Percentiles rank a stretch among this genome's conserved stretches.
Conservation (phyloP, 2,113 vertebrate species). For the Heterocephalus glaber region DNA sequence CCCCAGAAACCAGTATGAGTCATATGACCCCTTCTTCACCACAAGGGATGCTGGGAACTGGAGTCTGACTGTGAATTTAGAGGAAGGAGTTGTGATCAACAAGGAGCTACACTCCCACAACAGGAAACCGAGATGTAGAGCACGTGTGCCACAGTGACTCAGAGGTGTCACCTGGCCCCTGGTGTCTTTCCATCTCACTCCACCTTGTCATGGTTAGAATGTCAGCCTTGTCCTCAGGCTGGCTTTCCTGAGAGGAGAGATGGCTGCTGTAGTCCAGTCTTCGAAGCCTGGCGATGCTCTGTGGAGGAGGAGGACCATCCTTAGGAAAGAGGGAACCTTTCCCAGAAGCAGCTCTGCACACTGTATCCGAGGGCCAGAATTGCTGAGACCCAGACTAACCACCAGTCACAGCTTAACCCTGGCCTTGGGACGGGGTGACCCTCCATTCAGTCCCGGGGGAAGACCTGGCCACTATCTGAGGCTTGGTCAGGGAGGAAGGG, state of each 20-base stretch:
- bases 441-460: background rate
- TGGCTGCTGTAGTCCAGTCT: background rate
- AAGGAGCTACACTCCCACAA: background rate
- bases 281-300: background rate
- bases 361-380: background rate
- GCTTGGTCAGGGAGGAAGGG: background rate
- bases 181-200: background rate
- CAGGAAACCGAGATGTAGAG: background rate
- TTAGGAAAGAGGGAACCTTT: background rate
- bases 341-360: background rate
- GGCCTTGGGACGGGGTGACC: background rate
- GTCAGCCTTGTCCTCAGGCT: background rate
- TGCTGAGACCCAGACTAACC: background rate
- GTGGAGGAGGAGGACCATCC: background rate
- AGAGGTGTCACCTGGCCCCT: background rate
- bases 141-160: background rate
- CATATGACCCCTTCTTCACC: background rate
- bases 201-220: background rate
- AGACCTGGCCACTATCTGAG: background rate
- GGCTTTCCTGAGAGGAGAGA: background rate
- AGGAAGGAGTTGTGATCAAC: background rate
- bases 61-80: background rate
- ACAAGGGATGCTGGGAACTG: background rate
- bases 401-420: background rate
- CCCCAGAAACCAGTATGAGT: background rate